Base-by-base conservation (phyloP, 2,113 vertebrate genomes). In the Cepphus grylle region DNA sequence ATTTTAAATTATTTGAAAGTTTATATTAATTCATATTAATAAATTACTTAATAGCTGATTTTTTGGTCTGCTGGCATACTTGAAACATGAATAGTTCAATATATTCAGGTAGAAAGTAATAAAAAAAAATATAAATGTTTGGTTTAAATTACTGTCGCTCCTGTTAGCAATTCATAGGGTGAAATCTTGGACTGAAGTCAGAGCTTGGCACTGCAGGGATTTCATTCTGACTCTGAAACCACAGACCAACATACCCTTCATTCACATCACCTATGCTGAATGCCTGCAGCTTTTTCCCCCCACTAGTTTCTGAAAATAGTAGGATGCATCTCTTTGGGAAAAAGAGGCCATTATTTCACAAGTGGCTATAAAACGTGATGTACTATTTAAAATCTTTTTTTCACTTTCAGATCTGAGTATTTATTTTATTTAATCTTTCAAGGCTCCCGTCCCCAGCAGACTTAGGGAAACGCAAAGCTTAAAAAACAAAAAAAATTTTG, bases 241-340 rank as follows among this genome's bases (percentile, higher is more conserved):
- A 78, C 34, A 77, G 36, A 79, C 8, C 71, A 62, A 8, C 6
- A 32, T 16, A 32, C 25, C 42, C 53, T 52, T 94, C 55, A 25
- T 32, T 65, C 30, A 6, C 8, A 9, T 12, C 50, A 43, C 59
- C 65, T 61, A 26, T 11, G 71, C 25, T 12, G 11, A 58, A 84
- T 55, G 73, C 32, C 55, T 47, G 15, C 3, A 3, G 1, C 2
- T 8, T 12, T 34, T 49, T 36, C 10, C 22, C 1, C 7, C 49
- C 40, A 27, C 26, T 67, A 1, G 0, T 5, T 89, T 63, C 70
- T 91, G 38, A 42, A 45, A 84, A 61, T 0, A 50, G 40, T 4
- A 56, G 34, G 47, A 78, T 10, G 11, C 22, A 71, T 5, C 16
- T 72, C 61, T 36, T 42, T 14, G 45, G 50, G 40, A 53, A 81